phyloP scores from a whole-genome alignment of 2,797 vertebrate species.

The Diceros bicornis region DNA sequence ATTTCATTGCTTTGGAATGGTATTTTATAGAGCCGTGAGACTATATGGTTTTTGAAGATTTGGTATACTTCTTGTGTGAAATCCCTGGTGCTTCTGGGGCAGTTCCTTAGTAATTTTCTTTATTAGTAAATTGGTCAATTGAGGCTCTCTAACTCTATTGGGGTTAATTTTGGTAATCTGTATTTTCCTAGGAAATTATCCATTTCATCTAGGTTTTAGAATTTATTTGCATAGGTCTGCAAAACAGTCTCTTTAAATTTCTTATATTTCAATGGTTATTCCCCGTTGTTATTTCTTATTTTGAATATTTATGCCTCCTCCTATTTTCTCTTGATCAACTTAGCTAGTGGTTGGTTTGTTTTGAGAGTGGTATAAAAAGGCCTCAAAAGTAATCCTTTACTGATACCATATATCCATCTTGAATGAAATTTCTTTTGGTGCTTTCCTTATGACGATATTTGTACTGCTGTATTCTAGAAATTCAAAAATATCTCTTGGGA shows the following conservation, averaged over 20 bases:
- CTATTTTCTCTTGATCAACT: background rate
- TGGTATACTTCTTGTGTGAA: background rate
- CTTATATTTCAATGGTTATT: background rate
- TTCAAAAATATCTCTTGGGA: background rate
- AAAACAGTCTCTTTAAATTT: background rate
- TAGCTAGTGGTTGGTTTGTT: background rate
- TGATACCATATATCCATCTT: background rate
- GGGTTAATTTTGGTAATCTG: background rate
- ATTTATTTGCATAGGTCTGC: background rate
- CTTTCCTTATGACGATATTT: background rate
- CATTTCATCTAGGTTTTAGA: constrained; percentile 1
- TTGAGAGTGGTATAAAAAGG: background rate
- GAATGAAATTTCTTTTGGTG: background rate
- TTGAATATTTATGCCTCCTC: background rate
- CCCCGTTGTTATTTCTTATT: background rate
- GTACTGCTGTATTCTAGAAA: background rate
- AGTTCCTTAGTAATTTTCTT: background rate
- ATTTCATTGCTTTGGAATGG: background rate
- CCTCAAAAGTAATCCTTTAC: background rate
- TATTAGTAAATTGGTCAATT: background rate
- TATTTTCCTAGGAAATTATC: background rate
- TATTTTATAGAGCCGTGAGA: background rate
- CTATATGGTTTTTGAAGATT: background rate
- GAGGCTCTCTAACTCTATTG: background rate
- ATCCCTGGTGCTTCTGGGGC: background rate